Conservation (phyloP, 2,113 vertebrate species). For the Pachyramphus minor region DNA sequence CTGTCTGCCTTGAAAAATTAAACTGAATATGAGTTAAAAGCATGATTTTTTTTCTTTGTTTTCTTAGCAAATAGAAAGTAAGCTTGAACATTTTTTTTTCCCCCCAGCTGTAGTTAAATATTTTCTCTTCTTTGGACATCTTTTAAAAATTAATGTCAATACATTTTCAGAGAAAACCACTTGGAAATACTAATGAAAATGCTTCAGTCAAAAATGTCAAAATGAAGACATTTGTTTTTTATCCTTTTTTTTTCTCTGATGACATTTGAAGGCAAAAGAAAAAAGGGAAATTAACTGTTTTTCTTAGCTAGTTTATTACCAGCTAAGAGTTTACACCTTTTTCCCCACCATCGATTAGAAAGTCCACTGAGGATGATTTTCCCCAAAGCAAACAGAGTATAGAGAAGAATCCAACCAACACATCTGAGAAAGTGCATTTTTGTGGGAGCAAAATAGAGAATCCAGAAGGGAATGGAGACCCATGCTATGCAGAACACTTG, state of each 20-base stretch:
- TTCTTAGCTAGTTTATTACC: background rate
- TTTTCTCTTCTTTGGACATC: background rate
- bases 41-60: background rate
- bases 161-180: background rate
- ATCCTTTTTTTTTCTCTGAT: background rate
- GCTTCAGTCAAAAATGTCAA: background rate
- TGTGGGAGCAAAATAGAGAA: background rate
- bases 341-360: background rate
- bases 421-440: background rate
- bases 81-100: background rate
- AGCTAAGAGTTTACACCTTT: background rate
- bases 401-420: background rate
- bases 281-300: background rate
- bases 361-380: background rate
- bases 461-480: fast-evolving
- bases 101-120: background rate
- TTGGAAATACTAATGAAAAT: background rate
- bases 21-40: background rate
- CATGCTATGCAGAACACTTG: background rate
- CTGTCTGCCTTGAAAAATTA: background rate
- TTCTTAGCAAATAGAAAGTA: background rate
- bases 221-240: background rate
- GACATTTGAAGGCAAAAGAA: background rate
- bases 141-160: background rate
- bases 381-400: background rate